Conservation (phyloP, 1,140 invertebrate species). For the Brachionus angularis region DNA sequence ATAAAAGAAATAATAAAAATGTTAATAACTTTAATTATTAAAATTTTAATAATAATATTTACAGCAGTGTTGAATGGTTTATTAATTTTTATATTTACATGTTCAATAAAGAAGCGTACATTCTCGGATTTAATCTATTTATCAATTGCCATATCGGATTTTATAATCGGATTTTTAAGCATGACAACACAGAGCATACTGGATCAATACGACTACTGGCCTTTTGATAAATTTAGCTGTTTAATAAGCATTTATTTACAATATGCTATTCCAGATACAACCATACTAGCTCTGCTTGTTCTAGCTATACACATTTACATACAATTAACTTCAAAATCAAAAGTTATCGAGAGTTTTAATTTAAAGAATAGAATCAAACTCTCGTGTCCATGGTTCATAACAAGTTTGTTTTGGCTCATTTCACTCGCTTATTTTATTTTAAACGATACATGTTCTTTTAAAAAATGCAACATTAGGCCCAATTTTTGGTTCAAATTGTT, state of each 20-base stretch:
- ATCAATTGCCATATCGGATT: slow-evolving; percentile 30
- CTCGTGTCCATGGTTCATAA: slow-evolving; percentile 15
- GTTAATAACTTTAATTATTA: no score
- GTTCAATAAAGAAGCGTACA: background rate
- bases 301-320: slow-evolving; percentile 22
- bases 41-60: background rate
- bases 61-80: background rate
- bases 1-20: no score
- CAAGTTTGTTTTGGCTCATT: slow-evolving; percentile 15
- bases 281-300: slow-evolving; percentile 12
- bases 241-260: slow-evolving; percentile 37
- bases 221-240: slow-evolving; percentile 15
- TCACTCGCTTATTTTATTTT: slow-evolving; percentile 5
- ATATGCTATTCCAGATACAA: slow-evolving; percentile 42
- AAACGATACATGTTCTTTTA: background rate
- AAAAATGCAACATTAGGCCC: slow-evolving; percentile 7
- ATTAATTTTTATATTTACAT: background rate
- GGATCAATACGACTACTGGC: slow-evolving; percentile 22
- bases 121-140: slow-evolving; percentile 23
- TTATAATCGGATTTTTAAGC: slow-evolving; percentile 16
- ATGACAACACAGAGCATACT: slow-evolving; percentile 39
- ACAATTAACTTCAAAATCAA: slow-evolving; percentile 2
- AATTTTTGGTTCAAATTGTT: slow-evolving; percentile 14
- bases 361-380: background rate
- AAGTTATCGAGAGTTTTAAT: slow-evolving; percentile 5